A percentile compares a stretch with the other conserved stretches of the same genome.
Evolutionary conservation across 1,140 invertebrate species (phyloP).

Genomic region (Apocrypta bakeri): DNA sequence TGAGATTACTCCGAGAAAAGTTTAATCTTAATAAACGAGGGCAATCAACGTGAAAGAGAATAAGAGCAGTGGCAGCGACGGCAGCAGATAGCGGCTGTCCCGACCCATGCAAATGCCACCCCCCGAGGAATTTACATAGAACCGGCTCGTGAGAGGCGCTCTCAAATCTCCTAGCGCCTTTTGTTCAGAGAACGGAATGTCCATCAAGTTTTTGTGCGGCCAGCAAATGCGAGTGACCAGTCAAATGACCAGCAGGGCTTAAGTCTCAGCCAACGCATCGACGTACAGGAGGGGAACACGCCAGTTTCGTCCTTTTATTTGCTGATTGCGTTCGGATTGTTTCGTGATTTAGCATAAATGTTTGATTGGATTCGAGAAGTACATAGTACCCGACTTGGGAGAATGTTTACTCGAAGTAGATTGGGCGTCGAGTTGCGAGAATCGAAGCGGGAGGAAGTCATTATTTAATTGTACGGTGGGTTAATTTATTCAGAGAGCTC

Average conservation of each 20-base stretch:
- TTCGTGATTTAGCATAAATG: constrained; percentile 77
- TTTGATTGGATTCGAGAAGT: constrained; percentile 73
- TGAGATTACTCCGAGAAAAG: constrained; percentile 72
- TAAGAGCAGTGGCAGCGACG: constrained; percentile 55
- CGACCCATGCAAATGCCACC: constrained; percentile 71
- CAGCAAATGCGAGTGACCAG: constrained; percentile 64
- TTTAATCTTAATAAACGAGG: constrained; percentile 75
- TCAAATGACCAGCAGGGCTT: constrained; percentile 74
- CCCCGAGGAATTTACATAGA: constrained; percentile 70
- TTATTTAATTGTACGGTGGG: constrained; percentile 52
- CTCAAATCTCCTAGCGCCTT: constrained; percentile 55
- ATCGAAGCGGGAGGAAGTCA: constrained; percentile 11
- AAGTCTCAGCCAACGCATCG: constrained; percentile 59
- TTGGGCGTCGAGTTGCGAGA: constrained; percentile 53
- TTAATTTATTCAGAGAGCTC: constrained; percentile 52
- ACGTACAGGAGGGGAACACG: constrained; percentile 63
- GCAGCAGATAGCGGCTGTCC: constrained; percentile 29
- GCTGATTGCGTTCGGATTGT: constrained; percentile 75
- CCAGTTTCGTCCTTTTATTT: constrained; percentile 70
- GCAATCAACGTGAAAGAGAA: constrained; percentile 65
- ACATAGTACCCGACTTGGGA: not conserved
- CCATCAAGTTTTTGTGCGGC: constrained; percentile 72
- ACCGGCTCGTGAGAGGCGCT: not conserved
- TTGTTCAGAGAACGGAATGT: constrained; percentile 67
- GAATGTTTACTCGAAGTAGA: constrained; percentile 57